These are phyloP conservation scores for Caenorhabditis parvicauda DNA, from an alignment of 2,888 invertebrate species.

Conservation along the genomic window DNA sequence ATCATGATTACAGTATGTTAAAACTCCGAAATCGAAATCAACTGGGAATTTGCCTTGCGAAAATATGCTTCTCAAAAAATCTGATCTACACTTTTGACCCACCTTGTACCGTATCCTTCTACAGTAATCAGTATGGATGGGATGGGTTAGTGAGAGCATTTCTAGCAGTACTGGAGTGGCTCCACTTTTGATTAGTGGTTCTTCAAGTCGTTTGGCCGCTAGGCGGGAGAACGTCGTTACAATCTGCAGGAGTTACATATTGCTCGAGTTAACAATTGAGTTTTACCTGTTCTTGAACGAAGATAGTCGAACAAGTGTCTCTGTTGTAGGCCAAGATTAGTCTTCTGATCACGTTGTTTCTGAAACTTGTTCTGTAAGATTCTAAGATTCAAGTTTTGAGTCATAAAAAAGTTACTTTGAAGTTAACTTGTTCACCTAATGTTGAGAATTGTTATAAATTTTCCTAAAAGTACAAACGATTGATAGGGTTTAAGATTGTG, in stretches of 20 bases:
- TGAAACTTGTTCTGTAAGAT: slow-evolving; percentile 10
- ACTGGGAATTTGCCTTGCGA: no score
- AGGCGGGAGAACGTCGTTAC: slow-evolving; percentile 53
- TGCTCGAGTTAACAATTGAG: not conserved
- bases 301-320: slow-evolving; percentile 40
- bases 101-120: slow-evolving; percentile 53
- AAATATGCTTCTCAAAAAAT: no score
- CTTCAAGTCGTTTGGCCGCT: slow-evolving; percentile 49
- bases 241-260: slow-evolving; percentile 17
- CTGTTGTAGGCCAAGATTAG: slow-evolving; percentile 39
- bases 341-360: slow-evolving; percentile 48
- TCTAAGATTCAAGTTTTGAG: no score
- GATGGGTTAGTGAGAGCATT: slow-evolving; percentile 46
- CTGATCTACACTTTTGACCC: not conserved
- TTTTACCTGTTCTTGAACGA: slow-evolving; percentile 55
- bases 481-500: no score
- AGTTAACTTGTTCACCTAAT: no score
- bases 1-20: no score
- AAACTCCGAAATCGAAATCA: no score
- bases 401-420: no score
- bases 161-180: slow-evolving; percentile 51
- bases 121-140: slow-evolving; percentile 44
- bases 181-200: slow-evolving; percentile 47
- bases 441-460: no score
- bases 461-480: no score